Percentiles rank a stretch among this genome's conserved stretches.
Evolutionary conservation across 2,113 vertebrate genomes (phyloP).

Genomic region (Pelvicachromis taeniatus): DNA sequence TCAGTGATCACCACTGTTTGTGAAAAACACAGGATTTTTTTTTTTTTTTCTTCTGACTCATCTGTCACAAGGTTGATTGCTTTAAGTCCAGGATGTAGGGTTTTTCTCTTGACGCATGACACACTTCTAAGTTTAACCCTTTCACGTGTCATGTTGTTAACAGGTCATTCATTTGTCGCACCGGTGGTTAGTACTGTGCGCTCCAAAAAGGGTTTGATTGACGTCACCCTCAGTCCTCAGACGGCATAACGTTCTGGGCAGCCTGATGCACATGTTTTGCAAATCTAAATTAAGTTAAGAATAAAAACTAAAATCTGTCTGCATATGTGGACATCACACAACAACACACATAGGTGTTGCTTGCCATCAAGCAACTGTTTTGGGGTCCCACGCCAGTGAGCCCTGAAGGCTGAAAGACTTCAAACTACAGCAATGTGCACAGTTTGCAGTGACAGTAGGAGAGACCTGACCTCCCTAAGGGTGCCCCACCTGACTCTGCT

Average conservation of each 20-base stretch:
- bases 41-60: conserved; percentile 6
- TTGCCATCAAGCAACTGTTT: no score
- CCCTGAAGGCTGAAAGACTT: no score
- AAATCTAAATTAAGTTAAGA: neutral
- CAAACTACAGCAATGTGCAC: no score
- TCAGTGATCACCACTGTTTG: neutral
- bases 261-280: neutral
- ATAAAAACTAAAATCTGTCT: no score
- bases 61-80: conserved; percentile 25
- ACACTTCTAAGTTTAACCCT: neutral
- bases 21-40: neutral
- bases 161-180: neutral
- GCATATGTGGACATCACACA: no score
- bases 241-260: neutral
- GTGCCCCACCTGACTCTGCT: no score
- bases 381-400: no score
- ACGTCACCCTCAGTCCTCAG: neutral
- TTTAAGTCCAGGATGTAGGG: neutral
- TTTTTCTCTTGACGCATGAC: neutral
- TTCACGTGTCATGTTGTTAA: neutral
- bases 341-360: no score
- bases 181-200: neutral
- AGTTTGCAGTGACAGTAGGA: no score
- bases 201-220: neutral
- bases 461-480: no score